Evolutionary conservation across 2,113 vertebrate genomes (phyloP).

Genomic region (Mastomys coucha): DNA sequence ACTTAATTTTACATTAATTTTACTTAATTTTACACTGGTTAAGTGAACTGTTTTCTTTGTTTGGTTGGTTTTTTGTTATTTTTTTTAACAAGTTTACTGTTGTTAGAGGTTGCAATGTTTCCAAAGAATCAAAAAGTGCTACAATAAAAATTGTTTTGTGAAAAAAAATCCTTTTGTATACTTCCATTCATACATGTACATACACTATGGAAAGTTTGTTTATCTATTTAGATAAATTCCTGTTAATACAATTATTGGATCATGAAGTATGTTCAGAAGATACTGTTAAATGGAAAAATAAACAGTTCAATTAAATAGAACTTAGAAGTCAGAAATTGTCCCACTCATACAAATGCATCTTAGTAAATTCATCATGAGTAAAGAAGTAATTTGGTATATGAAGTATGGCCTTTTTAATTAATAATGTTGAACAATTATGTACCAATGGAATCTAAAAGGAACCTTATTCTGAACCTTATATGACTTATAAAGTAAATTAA

Average conservation of each 20-base stretch:
- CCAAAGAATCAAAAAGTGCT: neutral
- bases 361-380: neutral
- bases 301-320: neutral
- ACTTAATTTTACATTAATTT: neutral
- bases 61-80: no score
- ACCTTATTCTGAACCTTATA: neutral
- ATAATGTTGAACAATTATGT: neutral
- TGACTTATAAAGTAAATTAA: neutral
- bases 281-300: neutral
- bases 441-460: neutral
- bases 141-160: neutral
- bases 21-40: neutral
- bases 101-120: neutral
- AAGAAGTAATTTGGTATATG: neutral
- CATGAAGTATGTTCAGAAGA: conserved; percentile 18
- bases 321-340: neutral
- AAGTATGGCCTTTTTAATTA: conserved; percentile 9
- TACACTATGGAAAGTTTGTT: conserved; percentile 6
- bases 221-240: conserved; percentile 52
- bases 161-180: neutral
- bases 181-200: neutral
- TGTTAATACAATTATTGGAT: conserved; percentile 42
- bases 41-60: neutral
- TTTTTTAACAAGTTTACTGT: conserved; percentile 24
- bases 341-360: neutral